Conservation (phyloP, 2,113 vertebrate species). For the Parus major region DNA sequence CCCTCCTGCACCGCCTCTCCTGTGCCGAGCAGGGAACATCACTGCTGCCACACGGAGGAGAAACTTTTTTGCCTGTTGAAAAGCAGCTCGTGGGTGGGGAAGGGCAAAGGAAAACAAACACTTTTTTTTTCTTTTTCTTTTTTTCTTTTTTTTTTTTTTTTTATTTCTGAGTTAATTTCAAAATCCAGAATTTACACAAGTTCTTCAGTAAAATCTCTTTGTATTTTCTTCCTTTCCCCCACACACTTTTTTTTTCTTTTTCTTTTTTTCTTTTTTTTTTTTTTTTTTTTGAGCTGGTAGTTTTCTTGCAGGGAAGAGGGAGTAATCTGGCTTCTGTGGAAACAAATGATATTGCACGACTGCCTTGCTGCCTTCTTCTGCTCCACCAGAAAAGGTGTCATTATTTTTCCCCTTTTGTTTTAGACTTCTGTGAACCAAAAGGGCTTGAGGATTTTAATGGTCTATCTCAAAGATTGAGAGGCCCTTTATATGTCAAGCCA, state of each 20-base stretch:
- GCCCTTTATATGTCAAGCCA: conserved; percentile 70
- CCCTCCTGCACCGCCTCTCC: neutral
- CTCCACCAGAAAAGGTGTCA: conserved; percentile 21
- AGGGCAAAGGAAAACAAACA: neutral
- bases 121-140: neutral
- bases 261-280: too few relatives aligned
- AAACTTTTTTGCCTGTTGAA: neutral
- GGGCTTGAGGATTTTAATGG: conserved; percentile 75
- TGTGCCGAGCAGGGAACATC: neutral
- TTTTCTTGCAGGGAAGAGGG: conserved; percentile 3
- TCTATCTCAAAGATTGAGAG: conserved; percentile 77
- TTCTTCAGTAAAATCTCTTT: neutral
- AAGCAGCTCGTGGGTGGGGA: neutral
- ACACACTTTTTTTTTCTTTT: accelerated
- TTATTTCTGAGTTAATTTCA: neutral
- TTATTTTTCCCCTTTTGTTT: conserved; percentile 70
- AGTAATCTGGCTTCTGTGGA: neutral
- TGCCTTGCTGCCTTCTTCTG: conserved; percentile 13
- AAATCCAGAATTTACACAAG: neutral
- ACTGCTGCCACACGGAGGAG: neutral
- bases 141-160: neutral
- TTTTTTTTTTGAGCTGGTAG: neutral
- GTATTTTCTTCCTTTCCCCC: neutral
- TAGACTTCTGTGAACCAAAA: conserved; percentile 71
- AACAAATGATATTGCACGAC: conserved; percentile 4